These are phyloP conservation scores for Halcyon senegalensis DNA, from an alignment of 2,113 vertebrate genomes.

Conservation along the genomic window DNA sequence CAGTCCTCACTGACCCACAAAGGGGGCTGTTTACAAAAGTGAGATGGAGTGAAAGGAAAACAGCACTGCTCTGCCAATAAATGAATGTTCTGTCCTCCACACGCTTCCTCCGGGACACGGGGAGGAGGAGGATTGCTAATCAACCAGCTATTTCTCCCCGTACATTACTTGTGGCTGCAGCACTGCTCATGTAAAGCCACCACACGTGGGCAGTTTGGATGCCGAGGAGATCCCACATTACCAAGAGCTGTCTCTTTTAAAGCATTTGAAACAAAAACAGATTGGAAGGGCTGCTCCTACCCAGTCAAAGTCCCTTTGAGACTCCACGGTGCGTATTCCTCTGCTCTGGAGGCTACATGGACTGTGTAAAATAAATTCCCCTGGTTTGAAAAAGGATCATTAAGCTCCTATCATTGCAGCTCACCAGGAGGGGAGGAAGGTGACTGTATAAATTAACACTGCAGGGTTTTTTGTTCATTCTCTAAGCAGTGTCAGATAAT, in stretches of 20 bases:
- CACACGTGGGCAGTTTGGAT: not conserved
- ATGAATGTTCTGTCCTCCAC: not conserved
- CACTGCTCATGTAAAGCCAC: not conserved
- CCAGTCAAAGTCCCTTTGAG: not conserved
- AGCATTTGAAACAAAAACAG: not conserved
- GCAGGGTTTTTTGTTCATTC: not conserved
- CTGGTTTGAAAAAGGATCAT: not conserved
- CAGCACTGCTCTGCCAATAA: not conserved
- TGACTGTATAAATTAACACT: not conserved
- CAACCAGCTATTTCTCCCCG: not conserved
- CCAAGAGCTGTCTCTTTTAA: not conserved
- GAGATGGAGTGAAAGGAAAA: not conserved
- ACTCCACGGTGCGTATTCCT: not conserved
- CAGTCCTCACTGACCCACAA: not conserved
- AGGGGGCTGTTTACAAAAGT: not conserved
- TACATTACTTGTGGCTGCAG: not conserved
- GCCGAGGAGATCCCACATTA: not conserved
- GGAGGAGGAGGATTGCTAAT: not conserved
- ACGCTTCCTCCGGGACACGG: not conserved
- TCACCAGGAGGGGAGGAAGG: not conserved
- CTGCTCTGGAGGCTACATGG: not conserved
- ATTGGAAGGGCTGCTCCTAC: not conserved
- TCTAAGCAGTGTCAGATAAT: not conserved
- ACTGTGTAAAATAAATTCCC: not conserved
- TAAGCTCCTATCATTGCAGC: not conserved